These are phyloP conservation scores for Cyclina sinensis DNA, from an alignment of 1,140 invertebrate genomes.

Conservation along the genomic window DNA sequence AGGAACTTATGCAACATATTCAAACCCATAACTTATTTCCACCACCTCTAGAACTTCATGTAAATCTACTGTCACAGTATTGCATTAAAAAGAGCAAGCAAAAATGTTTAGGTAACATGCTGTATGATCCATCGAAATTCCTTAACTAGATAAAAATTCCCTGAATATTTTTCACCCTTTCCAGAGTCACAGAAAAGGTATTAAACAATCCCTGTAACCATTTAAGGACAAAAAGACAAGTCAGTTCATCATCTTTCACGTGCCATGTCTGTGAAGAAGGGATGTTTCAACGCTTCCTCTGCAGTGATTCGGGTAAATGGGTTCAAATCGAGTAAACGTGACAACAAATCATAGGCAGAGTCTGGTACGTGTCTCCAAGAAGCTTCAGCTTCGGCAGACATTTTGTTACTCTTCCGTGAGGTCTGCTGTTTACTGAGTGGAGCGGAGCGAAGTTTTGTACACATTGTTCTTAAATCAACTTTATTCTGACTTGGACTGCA, in stretches of 20 bases:
- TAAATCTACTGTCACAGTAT: too few relatives aligned
- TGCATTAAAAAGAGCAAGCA: too few relatives aligned
- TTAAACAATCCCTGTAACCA: too few relatives aligned
- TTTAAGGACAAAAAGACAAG: too few relatives aligned
- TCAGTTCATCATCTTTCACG: neutral
- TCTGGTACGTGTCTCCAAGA: slow-evolving; percentile 80
- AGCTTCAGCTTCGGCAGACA: slow-evolving; percentile 31
- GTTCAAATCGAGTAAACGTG: slow-evolving; percentile 84
- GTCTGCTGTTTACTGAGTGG: slow-evolving; percentile 52
- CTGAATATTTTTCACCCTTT: too few relatives aligned
- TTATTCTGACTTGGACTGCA: slow-evolving; percentile 88
- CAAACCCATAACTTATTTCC: too few relatives aligned
- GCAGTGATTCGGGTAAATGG: slow-evolving; percentile 84
- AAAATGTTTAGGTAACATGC: too few relatives aligned
- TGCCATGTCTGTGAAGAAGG: slow-evolving; percentile 76
- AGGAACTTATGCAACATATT: too few relatives aligned
- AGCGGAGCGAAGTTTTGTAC: slow-evolving; percentile 75
- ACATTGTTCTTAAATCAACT: slow-evolving; percentile 87
- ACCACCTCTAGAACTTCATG: too few relatives aligned
- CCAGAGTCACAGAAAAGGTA: too few relatives aligned
- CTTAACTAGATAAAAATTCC: too few relatives aligned
- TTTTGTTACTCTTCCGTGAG: slow-evolving; percentile 42
- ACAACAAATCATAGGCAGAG: slow-evolving; percentile 83
- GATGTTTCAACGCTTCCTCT: slow-evolving; percentile 83
- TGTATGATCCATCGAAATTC: too few relatives aligned